A percentile compares a stretch with the other conserved stretches of the same genome.
These are phyloP conservation scores for Colistium nudipinnis DNA, from an alignment of 2,113 vertebrate genomes.

Conservation along the genomic window DNA sequence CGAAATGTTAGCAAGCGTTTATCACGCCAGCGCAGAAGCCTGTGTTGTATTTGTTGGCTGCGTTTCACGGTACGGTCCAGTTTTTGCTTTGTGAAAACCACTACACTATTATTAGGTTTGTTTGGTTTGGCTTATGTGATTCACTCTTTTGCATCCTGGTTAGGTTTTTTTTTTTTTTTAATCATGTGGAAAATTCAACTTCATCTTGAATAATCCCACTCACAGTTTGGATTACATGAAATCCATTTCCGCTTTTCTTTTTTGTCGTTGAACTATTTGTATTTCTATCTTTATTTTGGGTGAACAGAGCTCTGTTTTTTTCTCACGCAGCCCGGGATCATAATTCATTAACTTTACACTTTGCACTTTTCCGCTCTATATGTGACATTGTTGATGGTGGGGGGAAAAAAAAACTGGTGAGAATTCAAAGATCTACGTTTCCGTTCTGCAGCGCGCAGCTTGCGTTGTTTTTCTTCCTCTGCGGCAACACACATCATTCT, in stretches of 20 bases:
- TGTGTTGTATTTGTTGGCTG: constrained; percentile 1
- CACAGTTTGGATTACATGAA: no score
- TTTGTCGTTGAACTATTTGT: not conserved
- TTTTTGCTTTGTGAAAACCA: constrained; percentile 26
- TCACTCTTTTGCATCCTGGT: no score
- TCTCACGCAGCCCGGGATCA: constrained; percentile 1
- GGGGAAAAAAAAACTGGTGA: not conserved
- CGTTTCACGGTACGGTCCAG: not conserved
- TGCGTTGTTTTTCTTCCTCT: constrained; percentile 4
- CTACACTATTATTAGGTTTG: no score
- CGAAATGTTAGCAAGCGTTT: no score
- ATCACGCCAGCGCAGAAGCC: constrained; percentile 20
- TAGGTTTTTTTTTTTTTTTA: no score
- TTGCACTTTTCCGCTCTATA: constrained; percentile 35
- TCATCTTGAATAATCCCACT: no score
- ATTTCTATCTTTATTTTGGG: no score
- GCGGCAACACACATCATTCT: not conserved
- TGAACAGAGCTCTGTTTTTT: not conserved
- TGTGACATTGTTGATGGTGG: not conserved
- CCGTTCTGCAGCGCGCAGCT: not conserved
- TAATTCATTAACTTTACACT: not conserved
- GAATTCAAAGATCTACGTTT: not conserved
- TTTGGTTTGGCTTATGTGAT: no score
- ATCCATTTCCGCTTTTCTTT: no score
- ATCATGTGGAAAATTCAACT: no score